Percentiles rank a stretch among this genome's conserved stretches.
phyloP scores from a whole-genome alignment of 1,140 invertebrate species.

The Conus ventricosus region DNA sequence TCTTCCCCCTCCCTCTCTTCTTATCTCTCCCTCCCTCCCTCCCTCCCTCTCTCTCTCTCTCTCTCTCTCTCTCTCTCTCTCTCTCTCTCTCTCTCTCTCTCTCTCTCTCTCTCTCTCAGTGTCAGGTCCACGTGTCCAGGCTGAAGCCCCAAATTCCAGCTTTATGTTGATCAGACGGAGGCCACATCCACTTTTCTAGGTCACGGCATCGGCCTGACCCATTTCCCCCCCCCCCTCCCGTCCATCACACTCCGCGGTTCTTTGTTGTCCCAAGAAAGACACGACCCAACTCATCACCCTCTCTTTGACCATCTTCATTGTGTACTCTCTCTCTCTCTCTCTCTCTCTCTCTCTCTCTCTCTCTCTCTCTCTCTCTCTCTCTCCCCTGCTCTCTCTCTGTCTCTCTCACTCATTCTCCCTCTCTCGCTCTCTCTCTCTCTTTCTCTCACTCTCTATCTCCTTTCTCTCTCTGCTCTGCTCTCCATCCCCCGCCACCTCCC shows the following conservation, averaged over 20 bases:
- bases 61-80: neutral
- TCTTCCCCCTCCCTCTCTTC: neutral
- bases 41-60: neutral
- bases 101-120: neutral
- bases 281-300: neutral
- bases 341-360: neutral
- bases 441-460: neutral
- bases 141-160: too few species aligned
- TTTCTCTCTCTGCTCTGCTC: neutral
- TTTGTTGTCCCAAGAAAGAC: too few species aligned
- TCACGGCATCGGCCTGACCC: too few species aligned
- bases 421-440: neutral
- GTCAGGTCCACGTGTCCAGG: too few species aligned
- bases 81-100: neutral
- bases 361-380: neutral
- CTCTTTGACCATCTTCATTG: neutral
- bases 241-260: neutral
- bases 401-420: neutral
- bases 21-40: neutral
- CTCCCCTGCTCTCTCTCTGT: neutral
- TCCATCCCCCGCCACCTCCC: neutral
- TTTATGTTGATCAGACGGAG: too few species aligned
- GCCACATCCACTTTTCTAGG: too few species aligned
- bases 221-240: neutral
- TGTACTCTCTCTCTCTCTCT: neutral